Evolutionary conservation across 2,797 vertebrate genomes (phyloP), one percentile per base, ranked within the genome.

Genomic region (Antennarius maculatus): DNA sequence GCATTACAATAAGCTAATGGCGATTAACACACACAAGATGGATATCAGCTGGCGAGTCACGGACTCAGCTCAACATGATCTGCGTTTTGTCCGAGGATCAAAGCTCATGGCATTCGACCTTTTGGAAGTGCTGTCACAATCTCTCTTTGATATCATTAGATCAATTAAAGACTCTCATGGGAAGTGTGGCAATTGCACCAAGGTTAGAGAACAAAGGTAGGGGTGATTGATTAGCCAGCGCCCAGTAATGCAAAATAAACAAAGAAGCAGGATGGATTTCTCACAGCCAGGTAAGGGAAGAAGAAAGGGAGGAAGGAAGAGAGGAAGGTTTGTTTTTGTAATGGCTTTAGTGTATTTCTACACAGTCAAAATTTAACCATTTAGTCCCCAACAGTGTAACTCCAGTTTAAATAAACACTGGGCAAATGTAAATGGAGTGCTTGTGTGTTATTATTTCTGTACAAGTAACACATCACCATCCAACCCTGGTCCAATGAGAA

Each of bases 151-250:
- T 86, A 67, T 71, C 57, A 46, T 49, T 34, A 7, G 60, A 86
- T 85, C 72, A 81, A 79, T 86, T 64, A 68, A 57, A 43, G 16
- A 31, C 12, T 69, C 78, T 56, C 42, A 2, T 7, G 59, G 74
- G 66, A 71, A 39, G 58, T 5, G 42, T 54, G 43, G 31, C 61
- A 46, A 67, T 54, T 56, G 55, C 65, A 61, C 29, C 63, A 76
- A 86, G 80, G 77, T 81, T 70, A 71, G 61, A 74, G 61, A 70
- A 81, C 71, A 86, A 63, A 68, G 59, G 65, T 54, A 59, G 52
- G 50, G 54, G 51, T 69, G 73, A 89, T 86, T 73, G 82, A 87
- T 87, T 69, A 78, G 69, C 7, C 54, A 2, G 18, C 55, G 71
- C 64, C 23, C 39, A 46, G 68, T 41, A 57, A 61, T 10, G 14